phyloP scores from a whole-genome alignment of 2,113 vertebrate species.

The Sinocyclocheilus rhinocerous region DNA sequence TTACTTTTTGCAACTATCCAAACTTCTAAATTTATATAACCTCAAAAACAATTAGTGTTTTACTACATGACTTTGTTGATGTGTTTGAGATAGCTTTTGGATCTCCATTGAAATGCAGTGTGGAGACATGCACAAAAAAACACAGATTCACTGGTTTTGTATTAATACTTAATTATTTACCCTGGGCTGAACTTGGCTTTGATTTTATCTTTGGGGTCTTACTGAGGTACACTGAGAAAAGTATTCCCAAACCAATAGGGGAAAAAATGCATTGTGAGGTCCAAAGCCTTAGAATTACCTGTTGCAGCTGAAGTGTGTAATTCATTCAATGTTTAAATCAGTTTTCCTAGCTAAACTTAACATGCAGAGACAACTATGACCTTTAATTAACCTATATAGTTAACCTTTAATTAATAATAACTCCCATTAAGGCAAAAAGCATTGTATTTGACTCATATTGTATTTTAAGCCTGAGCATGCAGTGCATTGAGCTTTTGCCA shows the following conservation, averaged over 20 bases:
- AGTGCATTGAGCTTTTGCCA: neutral
- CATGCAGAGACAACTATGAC: neutral
- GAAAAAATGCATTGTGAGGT: neutral
- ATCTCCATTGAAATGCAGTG: neutral
- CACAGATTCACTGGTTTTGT: conserved; percentile 4
- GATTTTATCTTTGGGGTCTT: conserved; percentile 3
- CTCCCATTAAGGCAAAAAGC: neutral
- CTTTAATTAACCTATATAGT: conserved; percentile 6
- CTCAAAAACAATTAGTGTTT: neutral
- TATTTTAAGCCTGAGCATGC: neutral
- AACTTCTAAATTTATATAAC: neutral
- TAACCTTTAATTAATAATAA: neutral
- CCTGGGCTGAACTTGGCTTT: conserved; percentile 8
- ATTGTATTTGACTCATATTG: neutral
- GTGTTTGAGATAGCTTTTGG: neutral
- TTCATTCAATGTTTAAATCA: neutral
- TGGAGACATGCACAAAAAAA: neutral
- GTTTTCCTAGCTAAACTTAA: neutral
- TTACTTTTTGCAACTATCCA: neutral
- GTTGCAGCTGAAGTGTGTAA: neutral
- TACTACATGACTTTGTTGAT: neutral
- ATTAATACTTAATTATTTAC: conserved; percentile 42
- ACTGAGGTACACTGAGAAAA: neutral
- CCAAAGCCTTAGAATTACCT: neutral
- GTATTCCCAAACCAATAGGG: neutral